These are phyloP conservation scores for Tapirus indicus DNA, from an alignment of 2,797 vertebrate genomes.

Conservation along the genomic window DNA sequence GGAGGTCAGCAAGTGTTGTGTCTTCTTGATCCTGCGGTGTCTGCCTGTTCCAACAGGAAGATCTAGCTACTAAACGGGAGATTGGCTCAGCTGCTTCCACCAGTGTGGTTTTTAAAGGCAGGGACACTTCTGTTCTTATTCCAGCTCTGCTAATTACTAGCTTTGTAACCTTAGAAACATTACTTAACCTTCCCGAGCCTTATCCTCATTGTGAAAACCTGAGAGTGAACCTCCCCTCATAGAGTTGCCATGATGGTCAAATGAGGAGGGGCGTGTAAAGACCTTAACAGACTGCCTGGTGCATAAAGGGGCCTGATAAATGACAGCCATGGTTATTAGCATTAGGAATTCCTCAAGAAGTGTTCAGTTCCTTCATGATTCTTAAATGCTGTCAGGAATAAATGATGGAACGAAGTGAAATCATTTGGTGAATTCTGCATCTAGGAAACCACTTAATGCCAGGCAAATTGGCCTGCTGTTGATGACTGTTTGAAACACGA, in stretches of 20 bases:
- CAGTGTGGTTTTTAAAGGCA: neutral
- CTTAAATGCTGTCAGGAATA: conserved; percentile 46
- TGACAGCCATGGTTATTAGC: neutral
- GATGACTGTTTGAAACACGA: conserved; percentile 71
- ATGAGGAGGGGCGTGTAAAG: neutral
- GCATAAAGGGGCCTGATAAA: neutral
- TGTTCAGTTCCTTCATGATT: conserved; percentile 4
- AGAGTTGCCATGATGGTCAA: neutral
- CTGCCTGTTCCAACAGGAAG: neutral
- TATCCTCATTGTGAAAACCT: neutral
- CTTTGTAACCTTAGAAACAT: neutral
- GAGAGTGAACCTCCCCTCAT: neutral
- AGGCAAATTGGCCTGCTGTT: conserved; percentile 62
- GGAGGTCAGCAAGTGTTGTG: neutral
- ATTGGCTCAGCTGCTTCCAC: too few relatives aligned
- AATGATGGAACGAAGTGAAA: conserved; percentile 59
- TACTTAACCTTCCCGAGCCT: neutral
- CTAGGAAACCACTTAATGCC: conserved; percentile 73
- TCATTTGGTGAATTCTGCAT: conserved; percentile 63
- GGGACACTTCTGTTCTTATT: neutral
- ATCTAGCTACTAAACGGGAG: neutral
- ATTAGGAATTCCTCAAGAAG: conserved; percentile 18
- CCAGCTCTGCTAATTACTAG: neutral
- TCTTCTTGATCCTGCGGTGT: neutral
- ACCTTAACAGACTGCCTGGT: neutral